Base-by-base conservation (phyloP, 1,140 invertebrate species). In the Psix sp. region DNA sequence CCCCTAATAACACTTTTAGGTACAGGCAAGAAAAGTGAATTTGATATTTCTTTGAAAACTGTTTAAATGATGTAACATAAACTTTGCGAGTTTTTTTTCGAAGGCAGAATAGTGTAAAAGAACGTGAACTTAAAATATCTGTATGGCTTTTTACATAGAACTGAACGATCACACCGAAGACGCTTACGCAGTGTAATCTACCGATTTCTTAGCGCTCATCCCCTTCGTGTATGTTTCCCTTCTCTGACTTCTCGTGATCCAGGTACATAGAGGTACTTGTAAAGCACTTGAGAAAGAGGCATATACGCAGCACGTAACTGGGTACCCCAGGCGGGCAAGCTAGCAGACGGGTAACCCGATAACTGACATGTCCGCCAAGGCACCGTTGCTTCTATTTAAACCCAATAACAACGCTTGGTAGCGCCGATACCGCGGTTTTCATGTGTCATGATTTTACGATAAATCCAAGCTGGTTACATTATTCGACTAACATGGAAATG, bases 391-490 rank as follows among this genome's bases (percentile, higher is more conserved):
- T 77, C 81, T 80, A 84, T 83, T 85, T 84, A 82, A 77, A 67
- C 65, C 76, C 81, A 82, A 83, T 84, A 84, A 84, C 80, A 80
- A 80, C 74, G 73, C 74, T 74, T 83, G 82, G 83, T 81, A 80
- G 79, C 80, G 77, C 56, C 54, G 60, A 48, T 62, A 73, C 49
- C 51, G 48, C 36, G 59, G 2, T 73, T 29, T 63, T 73, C 63
- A 43, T 65, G 62, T 74, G 62, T 67, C 57, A 43, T 51, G 48
- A 62, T 74, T 74, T 67, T 49, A 49, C 62, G 57, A 68, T 74
- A 62, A 39, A 57, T 54, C 42, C 45, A 59, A 59, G 49, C 49
- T 71, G 60, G 60, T 63, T 67, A 40, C 60, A 52, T 52, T 56
- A 67, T 63, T 67, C 63, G 49, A 39, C 38, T 51, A 73, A 65